Evolutionary conservation across 2,797 vertebrate genomes (phyloP), one percentile per base, ranked within the genome.

Genomic region (Darevskia mixta): DNA sequence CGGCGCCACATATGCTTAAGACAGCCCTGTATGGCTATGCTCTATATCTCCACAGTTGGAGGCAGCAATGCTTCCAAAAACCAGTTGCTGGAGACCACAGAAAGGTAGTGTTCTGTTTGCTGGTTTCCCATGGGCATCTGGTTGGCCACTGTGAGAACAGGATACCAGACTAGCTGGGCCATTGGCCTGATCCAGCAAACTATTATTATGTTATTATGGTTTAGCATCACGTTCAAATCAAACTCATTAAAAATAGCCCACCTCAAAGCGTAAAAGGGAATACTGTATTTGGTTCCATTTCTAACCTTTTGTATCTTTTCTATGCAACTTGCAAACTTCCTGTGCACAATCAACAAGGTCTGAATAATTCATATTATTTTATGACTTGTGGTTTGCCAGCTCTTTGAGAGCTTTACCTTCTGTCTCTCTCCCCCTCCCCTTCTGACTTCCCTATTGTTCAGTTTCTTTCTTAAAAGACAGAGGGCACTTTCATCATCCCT

Each of bases 401-500:
- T 35, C 43, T 29, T 20, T 17, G 41, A 85, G 4, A 20, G 23
- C 10, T 84, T 84, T 80, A 23, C 45, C 49, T 13, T 64, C 13
- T 87, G 7, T 73, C 84, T 13, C 13, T 32, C 0, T 86, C 77
- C 77, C 58, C 3, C 17, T 10, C n/a, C 82, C 8, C 13, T 79
- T 83, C 83, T n/a, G 38, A 29, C 72, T 73, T 15, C 43, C 61
- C 27, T 83, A 18, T 79, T 86, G 5, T 79, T 88, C 0, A 2
- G 2, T 64, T 77, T 6, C 15, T 85, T 58, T 18, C 9, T 88
- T 88, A 45, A 29, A 83, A 77, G 72, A 55, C 71, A 91, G 41
- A 35, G 91, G 76, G 15, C 0, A 1, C 45, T 94, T 95, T 86
- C 17, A 25, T 6, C 75, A 77, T 29, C 87, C 75, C 3, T 35